Evolutionary conservation across 2,888 invertebrate genomes (phyloP).

Genomic region (Folsomia candida): DNA sequence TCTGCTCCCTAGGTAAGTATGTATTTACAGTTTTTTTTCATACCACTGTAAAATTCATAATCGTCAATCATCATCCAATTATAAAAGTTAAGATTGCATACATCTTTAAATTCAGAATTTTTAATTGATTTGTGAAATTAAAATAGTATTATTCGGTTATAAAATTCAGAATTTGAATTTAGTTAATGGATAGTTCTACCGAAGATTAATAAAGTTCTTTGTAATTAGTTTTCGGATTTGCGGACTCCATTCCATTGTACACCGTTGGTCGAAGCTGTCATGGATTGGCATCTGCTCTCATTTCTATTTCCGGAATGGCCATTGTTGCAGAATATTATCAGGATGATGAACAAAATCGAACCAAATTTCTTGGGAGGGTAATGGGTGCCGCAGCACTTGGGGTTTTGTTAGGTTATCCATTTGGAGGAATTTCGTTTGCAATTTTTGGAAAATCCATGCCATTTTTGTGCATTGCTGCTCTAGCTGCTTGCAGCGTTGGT

Average conservation of each 20-base stretch:
- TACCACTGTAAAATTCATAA: no score
- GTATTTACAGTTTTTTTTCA: no score
- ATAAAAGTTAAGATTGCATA: no score
- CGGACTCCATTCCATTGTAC: constrained; percentile 66
- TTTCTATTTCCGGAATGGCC: constrained; percentile 74
- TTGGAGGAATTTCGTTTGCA: constrained; percentile 75
- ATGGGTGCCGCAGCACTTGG: constrained; percentile 78
- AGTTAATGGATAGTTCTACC: background rate
- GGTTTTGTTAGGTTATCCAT: constrained; percentile 76
- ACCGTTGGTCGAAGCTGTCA: constrained; percentile 74
- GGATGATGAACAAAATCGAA: constrained; percentile 59
- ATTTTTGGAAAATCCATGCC: constrained; percentile 72
- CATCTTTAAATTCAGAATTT: no score
- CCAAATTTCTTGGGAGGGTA: constrained; percentile 74
- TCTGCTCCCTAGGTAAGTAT: constrained; percentile 67
- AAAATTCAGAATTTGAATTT: no score
- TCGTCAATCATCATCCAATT: no score
- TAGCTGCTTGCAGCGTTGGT: constrained; percentile 60
- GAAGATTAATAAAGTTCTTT: constrained; percentile 6
- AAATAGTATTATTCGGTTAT: no score
- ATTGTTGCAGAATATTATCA: constrained; percentile 66
- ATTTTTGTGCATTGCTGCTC: constrained; percentile 66
- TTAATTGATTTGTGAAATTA: no score
- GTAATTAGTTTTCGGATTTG: constrained; percentile 69
- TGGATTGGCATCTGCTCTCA: constrained; percentile 76